Base-by-base conservation (phyloP, 2,888 invertebrate species). In the Drosophila nr. perissopoda region DNA sequence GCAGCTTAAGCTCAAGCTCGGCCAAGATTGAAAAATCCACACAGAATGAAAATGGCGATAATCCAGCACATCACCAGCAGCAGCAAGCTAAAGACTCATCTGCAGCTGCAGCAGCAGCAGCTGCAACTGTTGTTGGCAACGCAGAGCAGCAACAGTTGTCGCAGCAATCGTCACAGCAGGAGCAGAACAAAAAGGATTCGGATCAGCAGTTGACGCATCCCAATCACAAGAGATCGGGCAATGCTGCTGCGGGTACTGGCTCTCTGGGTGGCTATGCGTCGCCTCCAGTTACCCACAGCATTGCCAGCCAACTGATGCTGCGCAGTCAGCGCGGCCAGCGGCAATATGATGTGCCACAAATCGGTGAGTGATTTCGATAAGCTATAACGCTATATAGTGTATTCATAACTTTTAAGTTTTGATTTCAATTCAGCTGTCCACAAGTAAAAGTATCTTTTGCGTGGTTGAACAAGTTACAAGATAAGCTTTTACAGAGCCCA, bases 321-420 rank as follows among this genome's bases (percentile, higher is more conserved):
- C 95, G 96, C 86, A 95, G 96, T 70, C 95, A 96, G 73, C 95
- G 97, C 84, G 96, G 96, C 80, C 95, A 95, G 92, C 94, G 96
- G 89, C 95, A 96, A 90, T 97, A 97, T 93, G 97, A 97, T 94
- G 97, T 97, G 81, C 97, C 97, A 84, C 97, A 97, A 94, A 97
- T 97, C 92, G 97, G 97, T 97, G 91, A 95, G 95, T 94, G 13
- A 13, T 31, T 29, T 21, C 16, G 16, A 18, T 27, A n/a, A 29
- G 10, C 5, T 6, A 10, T 53, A 53, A 10, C 4, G 2, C 13
- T 13, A 7, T 21, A 42, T 40, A 40, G n/a, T 10, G 10, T 21
- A 46, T 13, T 21, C 13, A 1, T 13, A 21, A n/a, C 11, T 3
- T 6, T 6, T 42, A 42, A 13, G 6, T 42, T 21, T 13, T 38